phyloP scores from a whole-genome alignment of 2,888 invertebrate species.

The Ypsolopha scabrella region DNA sequence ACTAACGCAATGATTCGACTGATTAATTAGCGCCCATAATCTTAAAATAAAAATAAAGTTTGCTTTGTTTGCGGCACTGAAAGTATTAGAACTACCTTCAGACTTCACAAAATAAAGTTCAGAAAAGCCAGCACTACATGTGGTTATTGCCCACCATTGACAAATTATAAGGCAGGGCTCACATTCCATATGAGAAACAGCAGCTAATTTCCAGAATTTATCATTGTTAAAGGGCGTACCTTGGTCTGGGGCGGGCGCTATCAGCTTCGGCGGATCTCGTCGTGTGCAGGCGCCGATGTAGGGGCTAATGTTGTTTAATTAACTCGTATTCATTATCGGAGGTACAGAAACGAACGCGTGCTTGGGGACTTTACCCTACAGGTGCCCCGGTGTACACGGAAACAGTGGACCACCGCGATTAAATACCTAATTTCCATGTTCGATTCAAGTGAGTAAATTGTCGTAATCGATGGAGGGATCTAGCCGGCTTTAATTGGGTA shows the following conservation, averaged over 20 bases:
- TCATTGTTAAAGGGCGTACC: slow-evolving; percentile 5
- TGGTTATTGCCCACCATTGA: too few relatives aligned
- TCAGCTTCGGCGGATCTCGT: slow-evolving; percentile 32
- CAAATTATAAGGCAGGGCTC: too few relatives aligned
- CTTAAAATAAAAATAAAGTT: too few relatives aligned
- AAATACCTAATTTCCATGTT: slow-evolving; percentile 13
- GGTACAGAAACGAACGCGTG: slow-evolving; percentile 34
- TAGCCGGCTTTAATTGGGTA: too few relatives aligned
- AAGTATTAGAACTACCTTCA: too few relatives aligned
- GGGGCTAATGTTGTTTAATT: slow-evolving; percentile 63
- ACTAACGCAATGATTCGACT: too few relatives aligned
- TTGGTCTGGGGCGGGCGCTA: slow-evolving; percentile 1
- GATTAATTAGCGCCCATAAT: too few relatives aligned
- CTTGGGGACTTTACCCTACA: slow-evolving; percentile 14
- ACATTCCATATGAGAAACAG: neutral
- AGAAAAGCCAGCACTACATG: too few relatives aligned
- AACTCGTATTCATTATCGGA: slow-evolving; percentile 56
- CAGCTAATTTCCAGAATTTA: slow-evolving; percentile 4
- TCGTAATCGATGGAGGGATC: too few relatives aligned
- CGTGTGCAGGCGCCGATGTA: slow-evolving; percentile 63
- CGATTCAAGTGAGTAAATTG: slow-evolving; percentile 6
- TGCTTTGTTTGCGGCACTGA: too few relatives aligned
- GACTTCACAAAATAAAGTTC: too few relatives aligned
- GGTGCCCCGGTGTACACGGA: slow-evolving; percentile 27
- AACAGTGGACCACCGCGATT: slow-evolving; percentile 25